Base-by-base conservation (phyloP, 1,140 invertebrate genomes). In the Aphis craccivora region DNA sequence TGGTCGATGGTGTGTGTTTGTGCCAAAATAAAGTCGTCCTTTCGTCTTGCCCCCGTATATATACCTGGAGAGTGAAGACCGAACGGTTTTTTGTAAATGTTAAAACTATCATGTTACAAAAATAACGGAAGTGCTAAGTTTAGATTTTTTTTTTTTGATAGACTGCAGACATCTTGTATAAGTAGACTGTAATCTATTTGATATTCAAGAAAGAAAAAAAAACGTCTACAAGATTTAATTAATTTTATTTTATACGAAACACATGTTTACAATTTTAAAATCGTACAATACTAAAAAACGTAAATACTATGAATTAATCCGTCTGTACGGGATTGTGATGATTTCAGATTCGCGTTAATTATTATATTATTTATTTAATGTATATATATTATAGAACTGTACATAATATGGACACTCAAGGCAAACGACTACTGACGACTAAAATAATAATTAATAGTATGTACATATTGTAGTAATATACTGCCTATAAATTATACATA, bases 41-140 rank as follows among this genome's bases (percentile, higher is more conserved):
- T 5, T 67, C 89, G 9, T 43, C 40, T 60, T 43, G 23, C 25
- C 53, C 20, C n/a, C 7, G n/a, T 22, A 60, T n/a, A n/a, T 14
- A 60, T n/a, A 90, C 89, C 89, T 90, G 89, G 43, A 89, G n/a
- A 37, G 48, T 48, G 83, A 35, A 86, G 37, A 43, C 23, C n/a
- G n/a, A 53, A 53, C 8, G 11, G 37, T 90, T 40, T 60, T 90
- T 90, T 40, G 43, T 23, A 67, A 43, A 67, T n/a, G 37, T 90
- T 43, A 30, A 40, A 40, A 55, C 89, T 90, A 67, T 67, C 55
- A 18, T 7, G 53, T 90, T 90, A 90, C 55, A 30, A n/a, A 40
- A 60, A 40, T 30, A 35, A 87, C 43, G 45, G 25, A 48, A 88
- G 22, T 23, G n/a, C 89, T 43, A 43, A 67, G 55, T 67, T 67